These are phyloP conservation scores for Onchidella celtica DNA, from an alignment of 2,888 invertebrate species.

Conservation along the genomic window DNA sequence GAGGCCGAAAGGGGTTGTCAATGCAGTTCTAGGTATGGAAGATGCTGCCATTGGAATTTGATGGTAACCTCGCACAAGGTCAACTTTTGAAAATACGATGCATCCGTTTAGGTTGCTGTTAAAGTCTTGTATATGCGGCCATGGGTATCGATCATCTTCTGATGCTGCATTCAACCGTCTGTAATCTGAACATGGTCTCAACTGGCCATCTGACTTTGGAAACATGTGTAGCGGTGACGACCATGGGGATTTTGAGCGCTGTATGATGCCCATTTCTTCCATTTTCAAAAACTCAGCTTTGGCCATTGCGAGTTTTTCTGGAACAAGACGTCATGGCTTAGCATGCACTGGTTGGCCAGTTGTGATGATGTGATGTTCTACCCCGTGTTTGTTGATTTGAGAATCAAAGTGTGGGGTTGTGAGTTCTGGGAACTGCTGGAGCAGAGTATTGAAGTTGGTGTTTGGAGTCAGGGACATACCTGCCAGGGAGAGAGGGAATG, in stretches of 20 bases:
- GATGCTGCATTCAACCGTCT: conserved; percentile 41
- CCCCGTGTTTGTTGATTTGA: conserved; percentile 37
- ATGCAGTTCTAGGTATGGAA: conserved; percentile 50
- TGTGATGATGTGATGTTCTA: conserved; percentile 47
- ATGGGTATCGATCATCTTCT: conserved; percentile 46
- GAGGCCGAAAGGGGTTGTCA: conserved; percentile 49
- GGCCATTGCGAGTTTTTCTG: conserved; percentile 67
- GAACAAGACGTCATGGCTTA: conserved; percentile 73
- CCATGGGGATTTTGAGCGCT: conserved; percentile 79
- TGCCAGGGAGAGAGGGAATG: too few relatives aligned
- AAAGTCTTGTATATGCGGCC: conserved; percentile 54
- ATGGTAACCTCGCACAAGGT: conserved; percentile 52
- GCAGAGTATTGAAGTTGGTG: too few relatives aligned
- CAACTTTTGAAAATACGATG: conserved; percentile 52
- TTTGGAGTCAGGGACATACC: too few relatives aligned
- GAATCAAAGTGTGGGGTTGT: too few relatives aligned
- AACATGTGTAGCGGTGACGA: conserved; percentile 58
- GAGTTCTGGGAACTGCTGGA: too few relatives aligned
- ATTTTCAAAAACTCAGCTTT: conserved; percentile 61
- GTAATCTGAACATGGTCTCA: conserved; percentile 38
- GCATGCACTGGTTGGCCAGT: conserved; percentile 71
- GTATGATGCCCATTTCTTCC: conserved; percentile 74
- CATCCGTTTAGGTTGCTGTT: conserved; percentile 49
- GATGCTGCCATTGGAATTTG: conserved; percentile 50
- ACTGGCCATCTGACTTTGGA: conserved; percentile 75